Conservation (phyloP, 2,888 invertebrate genomes). For the Neoascia interrupta region DNA sequence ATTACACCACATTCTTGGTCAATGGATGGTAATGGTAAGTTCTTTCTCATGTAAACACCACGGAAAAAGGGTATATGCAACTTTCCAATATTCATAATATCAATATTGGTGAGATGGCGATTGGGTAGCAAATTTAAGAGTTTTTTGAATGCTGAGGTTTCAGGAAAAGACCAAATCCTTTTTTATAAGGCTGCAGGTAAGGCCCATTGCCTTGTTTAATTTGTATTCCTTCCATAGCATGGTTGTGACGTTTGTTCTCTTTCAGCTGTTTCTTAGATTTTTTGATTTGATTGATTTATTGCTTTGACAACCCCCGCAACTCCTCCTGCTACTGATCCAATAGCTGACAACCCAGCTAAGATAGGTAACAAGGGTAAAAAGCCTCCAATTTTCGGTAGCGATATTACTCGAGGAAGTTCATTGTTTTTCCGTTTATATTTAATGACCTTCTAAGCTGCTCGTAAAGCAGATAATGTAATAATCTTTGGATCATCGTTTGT, state of each 20-base stretch:
- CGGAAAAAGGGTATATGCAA: conserved; percentile 57
- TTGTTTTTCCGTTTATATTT: conserved; percentile 45
- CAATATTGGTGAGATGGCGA: conserved; percentile 67
- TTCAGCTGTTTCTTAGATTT: conserved; percentile 72
- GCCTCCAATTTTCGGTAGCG: conserved; percentile 75
- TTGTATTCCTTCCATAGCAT: conserved; percentile 74
- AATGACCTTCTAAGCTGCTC: conserved; percentile 16
- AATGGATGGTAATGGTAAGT: conserved; percentile 11
- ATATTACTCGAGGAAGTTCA: conserved; percentile 72
- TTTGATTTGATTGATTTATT: conserved; percentile 73
- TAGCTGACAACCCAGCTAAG: conserved; percentile 75
- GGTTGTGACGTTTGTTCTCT: conserved; percentile 75
- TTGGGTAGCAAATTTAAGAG: conserved; percentile 72
- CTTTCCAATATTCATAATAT: conserved; percentile 72
- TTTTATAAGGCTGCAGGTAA: conserved; percentile 73
- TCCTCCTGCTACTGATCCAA: too few species aligned
- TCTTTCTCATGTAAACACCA: conserved; percentile 65
- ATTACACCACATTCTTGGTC: conserved; percentile 39
- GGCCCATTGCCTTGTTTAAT: conserved; percentile 73
- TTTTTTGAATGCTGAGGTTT: conserved; percentile 60
- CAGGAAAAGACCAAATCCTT: conserved; percentile 44
- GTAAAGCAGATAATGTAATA: conserved; percentile 52
- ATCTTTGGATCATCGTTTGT: conserved; percentile 1
- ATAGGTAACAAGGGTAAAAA: conserved; percentile 74
- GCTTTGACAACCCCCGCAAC: too few species aligned